Evolutionary conservation across 2,888 invertebrate species (phyloP).

Genomic region (Cataglyphis cursor): DNA sequence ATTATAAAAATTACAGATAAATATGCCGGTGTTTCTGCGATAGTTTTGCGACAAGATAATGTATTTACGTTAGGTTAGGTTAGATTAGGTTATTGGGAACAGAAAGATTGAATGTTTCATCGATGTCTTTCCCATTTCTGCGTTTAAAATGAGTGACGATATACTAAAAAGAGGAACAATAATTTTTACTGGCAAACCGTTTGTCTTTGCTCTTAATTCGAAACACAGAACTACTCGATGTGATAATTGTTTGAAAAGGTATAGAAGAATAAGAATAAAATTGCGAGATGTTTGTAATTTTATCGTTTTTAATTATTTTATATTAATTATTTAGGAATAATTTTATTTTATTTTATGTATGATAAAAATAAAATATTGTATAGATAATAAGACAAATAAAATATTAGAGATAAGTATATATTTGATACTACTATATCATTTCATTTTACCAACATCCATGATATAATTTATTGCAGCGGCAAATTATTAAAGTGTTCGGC

Average conservation of each 20-base stretch:
- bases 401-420: not conserved
- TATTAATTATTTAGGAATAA: not conserved
- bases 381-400: not conserved
- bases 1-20: conserved; percentile 7
- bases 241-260: conserved; percentile 90
- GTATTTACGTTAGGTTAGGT: conserved; percentile 19
- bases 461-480: conserved; percentile 87
- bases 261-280: conserved; percentile 27
- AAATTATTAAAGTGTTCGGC: conserved; percentile 93
- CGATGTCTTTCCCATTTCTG: not conserved
- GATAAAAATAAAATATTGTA: not conserved
- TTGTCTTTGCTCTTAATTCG: conserved; percentile 91
- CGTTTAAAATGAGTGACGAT: conserved; percentile 61
- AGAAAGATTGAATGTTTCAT: not conserved
- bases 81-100: not conserved
- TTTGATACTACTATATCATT: not conserved
- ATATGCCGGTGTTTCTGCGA: not conserved
- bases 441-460: not conserved
- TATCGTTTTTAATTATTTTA: not conserved
- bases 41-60: not conserved
- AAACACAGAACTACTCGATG: conserved; percentile 91
- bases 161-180: conserved; percentile 89
- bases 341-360: not conserved
- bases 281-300: not conserved
- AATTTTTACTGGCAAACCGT: conserved; percentile 92